These are phyloP conservation scores for Shinisaurus crocodilurus DNA, from an alignment of 2,113 vertebrate species.

Conservation along the genomic window DNA sequence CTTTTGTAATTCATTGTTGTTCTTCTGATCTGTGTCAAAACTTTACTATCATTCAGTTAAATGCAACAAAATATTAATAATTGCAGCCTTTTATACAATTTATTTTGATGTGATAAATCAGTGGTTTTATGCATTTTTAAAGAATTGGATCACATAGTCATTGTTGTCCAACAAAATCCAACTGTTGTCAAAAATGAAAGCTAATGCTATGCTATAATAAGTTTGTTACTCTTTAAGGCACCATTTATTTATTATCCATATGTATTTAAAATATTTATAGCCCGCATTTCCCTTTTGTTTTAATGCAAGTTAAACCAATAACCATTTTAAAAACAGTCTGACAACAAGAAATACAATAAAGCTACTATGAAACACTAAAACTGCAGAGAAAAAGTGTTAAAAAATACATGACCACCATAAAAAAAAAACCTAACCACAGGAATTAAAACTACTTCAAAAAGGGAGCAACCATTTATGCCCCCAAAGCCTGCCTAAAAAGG, in stretches of 20 bases:
- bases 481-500: not conserved
- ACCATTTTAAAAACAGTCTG: too few relatives aligned
- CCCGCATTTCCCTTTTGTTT: not conserved
- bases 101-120: not conserved
- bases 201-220: not conserved
- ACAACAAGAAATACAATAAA: not conserved
- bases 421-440: not conserved
- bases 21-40: not conserved
- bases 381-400: not conserved
- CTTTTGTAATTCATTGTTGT: not conserved
- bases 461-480: not conserved
- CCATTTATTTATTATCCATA: not conserved
- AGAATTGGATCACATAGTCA: not conserved
- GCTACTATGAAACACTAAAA: not conserved
- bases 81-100: slow-evolving; percentile 22
- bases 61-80: not conserved
- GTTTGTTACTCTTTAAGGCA: not conserved
- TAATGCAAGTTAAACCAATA: not conserved
- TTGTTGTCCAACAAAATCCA: not conserved
- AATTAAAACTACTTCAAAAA: not conserved
- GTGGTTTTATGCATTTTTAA: not conserved
- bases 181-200: not conserved
- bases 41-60: not conserved
- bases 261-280: not conserved
- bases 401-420: too few relatives aligned